Base-by-base conservation (phyloP, 2,888 invertebrate species). In the Ochropleura leucogaster region DNA sequence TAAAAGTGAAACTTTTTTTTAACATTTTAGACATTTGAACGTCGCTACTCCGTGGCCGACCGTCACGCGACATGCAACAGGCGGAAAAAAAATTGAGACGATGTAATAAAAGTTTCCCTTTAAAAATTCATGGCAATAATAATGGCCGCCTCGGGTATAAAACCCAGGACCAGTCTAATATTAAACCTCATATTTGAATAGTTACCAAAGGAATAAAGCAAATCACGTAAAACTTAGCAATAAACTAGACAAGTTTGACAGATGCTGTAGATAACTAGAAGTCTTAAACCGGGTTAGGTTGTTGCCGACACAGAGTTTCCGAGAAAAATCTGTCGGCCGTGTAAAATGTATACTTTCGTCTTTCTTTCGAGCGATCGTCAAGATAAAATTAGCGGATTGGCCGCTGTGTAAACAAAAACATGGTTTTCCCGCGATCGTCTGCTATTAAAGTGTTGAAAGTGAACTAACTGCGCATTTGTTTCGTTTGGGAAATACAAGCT, bases 331-430 rank as follows among this genome's bases (percentile, higher is more conserved):
- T 70, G 68, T 72, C 63, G 63, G 68, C 60, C 72, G 74, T 78
- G 84, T 79, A 86, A 83, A 83, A 80, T 83, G 57, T 78, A 79
- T 53, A 82, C 88, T 87, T 88, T 87, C 85, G 78, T 84, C 88
- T 88, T 88, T 87, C 83, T 85, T 86, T 81, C 85, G 77, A 78
- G 74, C 69, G 79, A 83, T 77, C 79, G 73, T 75, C 72, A 67
- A 79, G 83, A 86, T 83, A 88, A 85, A 88, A 86, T 88, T 87
- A 88, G 87, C 88, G 65, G 78, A 80, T 66, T 79, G 74, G 77
- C 75, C 79, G 66, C 64, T 71, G 68, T 55, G 86, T 90, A 89
- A 90, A 90, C 89, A 88, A 86, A 89, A 89, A 89, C 90, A 86
- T 78, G 85, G 85, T 79, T 86, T 90, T 90, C 88, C 86, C 86